Evolutionary conservation across 2,797 vertebrate genomes (phyloP).

Genomic region (Novumbra hubbsi): DNA sequence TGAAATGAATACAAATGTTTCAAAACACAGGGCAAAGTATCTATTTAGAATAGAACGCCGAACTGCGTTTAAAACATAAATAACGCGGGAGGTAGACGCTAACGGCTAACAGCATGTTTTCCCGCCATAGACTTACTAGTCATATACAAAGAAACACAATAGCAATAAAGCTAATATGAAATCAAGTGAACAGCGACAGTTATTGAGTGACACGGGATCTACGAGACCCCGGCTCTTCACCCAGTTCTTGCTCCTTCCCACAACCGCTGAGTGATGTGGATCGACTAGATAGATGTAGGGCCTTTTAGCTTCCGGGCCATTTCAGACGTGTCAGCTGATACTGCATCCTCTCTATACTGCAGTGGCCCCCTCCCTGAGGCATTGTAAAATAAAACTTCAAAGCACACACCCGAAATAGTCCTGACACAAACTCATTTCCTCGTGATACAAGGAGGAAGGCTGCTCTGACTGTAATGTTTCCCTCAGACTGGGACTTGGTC

Average conservation of each 20-base stretch:
- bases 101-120: too few relatives aligned
- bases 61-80: too few relatives aligned
- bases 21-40: background rate
- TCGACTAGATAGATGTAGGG: slow-evolving; percentile 20
- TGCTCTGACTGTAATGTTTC: slow-evolving; percentile 29
- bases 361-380: slow-evolving; percentile 63
- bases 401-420: slow-evolving; percentile 76
- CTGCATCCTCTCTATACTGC: slow-evolving; percentile 55
- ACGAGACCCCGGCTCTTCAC: background rate
- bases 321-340: slow-evolving; percentile 49
- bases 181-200: background rate
- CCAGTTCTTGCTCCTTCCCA: slow-evolving; percentile 24
- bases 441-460: slow-evolving; percentile 68
- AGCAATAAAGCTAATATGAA: background rate
- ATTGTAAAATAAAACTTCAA: slow-evolving; percentile 80
- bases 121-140: background rate
- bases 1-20: background rate
- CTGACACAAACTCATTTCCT: slow-evolving; percentile 79
- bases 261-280: slow-evolving; percentile 43
- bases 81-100: too few relatives aligned
- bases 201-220: background rate
- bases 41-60: background rate
- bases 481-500: background rate
- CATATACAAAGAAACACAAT: background rate
- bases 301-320: slow-evolving; percentile 61